Percentiles rank a stretch among this genome's conserved stretches.
phyloP scores from a whole-genome alignment of 1,140 invertebrate species.

The Scaptomyza montana region DNA sequence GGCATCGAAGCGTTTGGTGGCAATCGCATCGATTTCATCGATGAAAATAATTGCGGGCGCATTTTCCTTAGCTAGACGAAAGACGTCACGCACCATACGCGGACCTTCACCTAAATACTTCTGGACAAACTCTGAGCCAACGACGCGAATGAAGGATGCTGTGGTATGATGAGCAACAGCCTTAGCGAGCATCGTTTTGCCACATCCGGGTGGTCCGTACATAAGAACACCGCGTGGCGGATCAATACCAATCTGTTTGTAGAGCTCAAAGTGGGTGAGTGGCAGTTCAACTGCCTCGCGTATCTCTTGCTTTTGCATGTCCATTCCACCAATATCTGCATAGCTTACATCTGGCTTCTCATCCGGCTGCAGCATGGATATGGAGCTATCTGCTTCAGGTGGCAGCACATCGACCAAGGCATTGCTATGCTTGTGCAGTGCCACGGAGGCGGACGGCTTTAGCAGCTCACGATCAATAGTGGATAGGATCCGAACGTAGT shows the following conservation, averaged over 20 bases:
- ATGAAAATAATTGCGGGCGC: slow-evolving; percentile 99
- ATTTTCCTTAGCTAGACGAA: slow-evolving; percentile 99
- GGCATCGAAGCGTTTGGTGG: slow-evolving; percentile 99
- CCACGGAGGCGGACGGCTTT: slow-evolving; percentile 97
- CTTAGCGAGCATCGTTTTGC: slow-evolving; percentile 98
- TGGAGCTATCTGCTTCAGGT: slow-evolving; percentile 99
- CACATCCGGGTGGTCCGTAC: slow-evolving; percentile 99
- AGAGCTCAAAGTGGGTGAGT: slow-evolving; percentile 99
- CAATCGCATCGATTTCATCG: slow-evolving; percentile 99
- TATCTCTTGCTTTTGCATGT: slow-evolving; percentile 99
- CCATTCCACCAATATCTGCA: slow-evolving; percentile 99
- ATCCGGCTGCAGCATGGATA: slow-evolving; percentile 96
- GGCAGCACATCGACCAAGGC: slow-evolving; percentile 98
- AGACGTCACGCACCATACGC: slow-evolving; percentile 99
- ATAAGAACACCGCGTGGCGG: slow-evolving; percentile 98
- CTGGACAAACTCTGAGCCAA: slow-evolving; percentile 99
- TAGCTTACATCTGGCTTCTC: slow-evolving; percentile 99
- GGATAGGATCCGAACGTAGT: slow-evolving; percentile 98
- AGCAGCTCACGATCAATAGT: slow-evolving; percentile 98
- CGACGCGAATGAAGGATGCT: slow-evolving; percentile 99
- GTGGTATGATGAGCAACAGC: slow-evolving; percentile 99
- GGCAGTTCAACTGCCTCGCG: slow-evolving; percentile 99
- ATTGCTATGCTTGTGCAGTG: slow-evolving; percentile 99
- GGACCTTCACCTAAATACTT: slow-evolving; percentile 99
- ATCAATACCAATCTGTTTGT: slow-evolving; percentile 98